Base-by-base conservation (phyloP, 2,888 invertebrate genomes). In the Thymelicus acteon region DNA sequence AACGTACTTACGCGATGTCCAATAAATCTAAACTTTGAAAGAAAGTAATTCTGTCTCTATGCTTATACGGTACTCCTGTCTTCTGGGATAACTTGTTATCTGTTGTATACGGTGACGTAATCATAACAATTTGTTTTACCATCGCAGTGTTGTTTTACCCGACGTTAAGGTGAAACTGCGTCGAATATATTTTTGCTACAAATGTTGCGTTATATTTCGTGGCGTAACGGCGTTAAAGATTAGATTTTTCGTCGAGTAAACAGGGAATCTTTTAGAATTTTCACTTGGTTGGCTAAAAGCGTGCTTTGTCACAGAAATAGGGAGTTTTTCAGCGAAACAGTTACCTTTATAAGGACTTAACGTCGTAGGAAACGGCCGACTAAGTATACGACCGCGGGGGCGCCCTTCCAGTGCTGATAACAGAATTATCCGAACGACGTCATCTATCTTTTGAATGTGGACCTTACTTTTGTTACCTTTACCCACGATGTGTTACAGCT, bases 361-460 rank as follows among this genome's bases (percentile, higher is more conserved):
- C 88, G 89, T 90, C 88, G 85, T 82, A 86, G 87, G 88, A 89
- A 92, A 92, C 89, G 88, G 90, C 86, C 90, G 83, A 88, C 88
- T 88, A 86, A 90, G 91, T 88, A 89, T 89, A 91, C 90, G 90
- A 89, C 88, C 86, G 82, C 85, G 84, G 86, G 87, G 88, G 88
- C 87, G 89, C 91, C 90, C 92, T 92, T 91, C 87, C 87, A 79
- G 87, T 86, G 91, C 90, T 95, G 95, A 95, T 95, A 95, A 95
- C 94, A 94, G 95, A 95, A 95, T 95, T 95, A 95, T 94, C 94
- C 94, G 91, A 95, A 95, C 94, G 92, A 94, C 91, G 90, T 94
- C 92, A 95, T 95, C 94, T 94, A 91, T 95, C 95, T 95, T 95
- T 94, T 95, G 95, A 95, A 95, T 93, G 93, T 93, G 91, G 90